Evolutionary conservation across 2,113 vertebrate species (phyloP).

Genomic region (Cariama cristata): DNA sequence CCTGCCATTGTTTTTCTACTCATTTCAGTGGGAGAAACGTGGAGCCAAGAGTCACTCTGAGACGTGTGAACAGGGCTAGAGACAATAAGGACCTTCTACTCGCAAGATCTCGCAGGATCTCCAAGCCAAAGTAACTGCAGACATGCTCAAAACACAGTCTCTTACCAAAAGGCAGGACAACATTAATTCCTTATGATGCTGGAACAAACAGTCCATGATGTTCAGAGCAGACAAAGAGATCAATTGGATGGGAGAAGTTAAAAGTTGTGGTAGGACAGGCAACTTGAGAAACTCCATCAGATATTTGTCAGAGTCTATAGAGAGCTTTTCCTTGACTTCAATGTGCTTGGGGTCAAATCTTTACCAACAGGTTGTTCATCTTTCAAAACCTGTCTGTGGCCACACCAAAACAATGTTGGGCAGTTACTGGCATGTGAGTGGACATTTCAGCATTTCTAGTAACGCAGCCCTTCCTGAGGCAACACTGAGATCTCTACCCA

Average conservation of each 20-base stretch:
- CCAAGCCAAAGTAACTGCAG: background rate
- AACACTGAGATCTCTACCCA: background rate
- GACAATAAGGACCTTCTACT: background rate
- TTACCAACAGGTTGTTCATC: background rate
- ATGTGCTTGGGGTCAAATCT: background rate
- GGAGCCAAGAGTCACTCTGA: background rate
- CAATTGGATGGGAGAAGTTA: background rate
- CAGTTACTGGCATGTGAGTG: background rate
- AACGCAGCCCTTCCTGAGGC: background rate
- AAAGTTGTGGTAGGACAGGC: background rate
- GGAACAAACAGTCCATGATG: background rate
- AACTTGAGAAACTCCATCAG: background rate
- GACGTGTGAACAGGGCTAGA: background rate
- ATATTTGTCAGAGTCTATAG: background rate
- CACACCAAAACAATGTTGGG: accelerated
- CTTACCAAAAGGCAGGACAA: background rate
- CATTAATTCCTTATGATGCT: background rate
- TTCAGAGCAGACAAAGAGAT: background rate
- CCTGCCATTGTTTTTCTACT: background rate
- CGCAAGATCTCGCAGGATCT: background rate
- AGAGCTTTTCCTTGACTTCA: background rate
- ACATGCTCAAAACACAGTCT: background rate
- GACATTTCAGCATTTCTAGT: background rate
- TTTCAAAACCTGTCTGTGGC: background rate
- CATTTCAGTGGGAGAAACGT: background rate